Evolutionary conservation across 2,888 invertebrate genomes (phyloP), one percentile per base, ranked within the genome.

Genomic region (Tigriopus californicus): DNA sequence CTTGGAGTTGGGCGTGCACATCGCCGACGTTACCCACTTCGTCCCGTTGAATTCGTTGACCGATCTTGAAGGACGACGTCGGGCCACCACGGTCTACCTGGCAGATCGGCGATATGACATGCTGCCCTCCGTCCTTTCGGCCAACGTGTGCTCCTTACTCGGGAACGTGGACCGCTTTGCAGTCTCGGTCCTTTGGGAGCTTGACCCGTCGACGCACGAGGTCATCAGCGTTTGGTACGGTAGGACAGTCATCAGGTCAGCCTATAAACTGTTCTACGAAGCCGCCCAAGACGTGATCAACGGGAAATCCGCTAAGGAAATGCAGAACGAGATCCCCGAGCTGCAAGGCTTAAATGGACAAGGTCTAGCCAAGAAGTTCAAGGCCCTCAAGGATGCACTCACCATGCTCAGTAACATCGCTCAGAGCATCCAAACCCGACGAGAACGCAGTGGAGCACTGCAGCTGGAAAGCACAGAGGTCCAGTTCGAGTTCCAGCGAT

Each of bases 11-110:
- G 76, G 76, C 2, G 74, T 76, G 18, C 75, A 76, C 64, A 75
- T 76, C 59, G 76, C 76, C 25, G 76, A 76, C 67, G 76, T 76
- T 1, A 71, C 73, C 49, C 71, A 70, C 65, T 76, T 75, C 65
- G 67, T 76, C 3, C 61, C 67, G 24, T 69, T 70, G 40, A 66
- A 66, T 33, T 72, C 71, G 3, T 66, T 65, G 8, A 66, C 75
- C 44, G 73, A 73, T 64, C 62, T 64, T 33, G 70, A 70, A 64
- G 76, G 76, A 2, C 59, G 66, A 12, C 53, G 65, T 0, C 65
- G 76, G 44, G 72, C 73, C 4, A 75, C 74, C 20, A 74, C 74
- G 64, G 74, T 75, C 11, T 76, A 76, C 64, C 67, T 70, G 55
- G 68, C 69, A 49, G 70, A 70, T 62, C 65, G 69, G 15, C 64